Evolutionary conservation across 1,140 invertebrate genomes (phyloP).

Genomic region (Portunus trituberculatus): DNA sequence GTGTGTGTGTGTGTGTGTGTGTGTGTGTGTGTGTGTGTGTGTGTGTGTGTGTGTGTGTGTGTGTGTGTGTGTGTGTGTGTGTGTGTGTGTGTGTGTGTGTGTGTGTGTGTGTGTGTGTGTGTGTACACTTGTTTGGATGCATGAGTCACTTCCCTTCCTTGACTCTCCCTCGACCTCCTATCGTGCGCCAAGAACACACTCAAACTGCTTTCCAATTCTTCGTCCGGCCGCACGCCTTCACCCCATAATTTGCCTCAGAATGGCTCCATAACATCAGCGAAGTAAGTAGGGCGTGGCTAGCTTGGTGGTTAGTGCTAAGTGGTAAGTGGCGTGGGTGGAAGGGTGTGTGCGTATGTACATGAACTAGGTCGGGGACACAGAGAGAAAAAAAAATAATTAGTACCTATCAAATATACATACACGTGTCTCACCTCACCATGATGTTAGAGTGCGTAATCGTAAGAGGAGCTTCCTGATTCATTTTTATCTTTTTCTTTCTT

Average conservation of each 20-base stretch:
- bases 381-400: neutral
- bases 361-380: neutral
- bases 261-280: neutral
- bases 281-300: neutral
- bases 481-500: too few relatives aligned
- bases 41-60: too few relatives aligned
- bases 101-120: too few relatives aligned
- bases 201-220: neutral
- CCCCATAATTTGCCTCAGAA: neutral
- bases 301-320: neutral
- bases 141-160: neutral
- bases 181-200: neutral
- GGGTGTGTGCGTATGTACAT: neutral
- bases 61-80: too few relatives aligned
- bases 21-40: too few relatives aligned
- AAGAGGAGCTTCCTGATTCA: too few relatives aligned
- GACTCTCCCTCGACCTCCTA: neutral
- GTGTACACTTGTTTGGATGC: neutral
- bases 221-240: neutral
- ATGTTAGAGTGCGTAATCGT: too few relatives aligned
- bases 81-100: too few relatives aligned
- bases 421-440: too few relatives aligned
- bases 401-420: too few relatives aligned
- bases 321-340: neutral
- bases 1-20: too few relatives aligned